Percentiles rank a stretch among this genome's conserved stretches.
These are phyloP conservation scores for Drosophila obscura DNA, from an alignment of 1,140 invertebrate species.

Conservation along the genomic window DNA sequence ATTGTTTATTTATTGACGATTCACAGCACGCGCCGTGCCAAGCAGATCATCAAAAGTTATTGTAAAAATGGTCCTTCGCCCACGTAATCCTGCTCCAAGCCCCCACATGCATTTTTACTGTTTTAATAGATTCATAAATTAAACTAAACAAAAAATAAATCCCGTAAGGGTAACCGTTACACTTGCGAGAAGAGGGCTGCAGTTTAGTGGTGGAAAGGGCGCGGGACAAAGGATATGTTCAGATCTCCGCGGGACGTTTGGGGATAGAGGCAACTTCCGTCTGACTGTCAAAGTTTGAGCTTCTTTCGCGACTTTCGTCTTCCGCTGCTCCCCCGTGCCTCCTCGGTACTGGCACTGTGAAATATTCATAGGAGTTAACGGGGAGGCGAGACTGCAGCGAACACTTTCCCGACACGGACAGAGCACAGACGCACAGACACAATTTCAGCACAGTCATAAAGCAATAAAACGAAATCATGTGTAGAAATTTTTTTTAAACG, in stretches of 20 bases:
- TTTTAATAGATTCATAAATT: constrained; percentile 61
- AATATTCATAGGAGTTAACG: constrained; percentile 53
- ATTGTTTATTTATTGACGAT: constrained; percentile 64
- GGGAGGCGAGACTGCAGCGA: neutral
- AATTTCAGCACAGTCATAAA: constrained; percentile 41
- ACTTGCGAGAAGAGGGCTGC: neutral
- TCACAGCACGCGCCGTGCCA: constrained; percentile 55
- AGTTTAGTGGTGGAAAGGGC: neutral
- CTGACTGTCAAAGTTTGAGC: constrained; percentile 53
- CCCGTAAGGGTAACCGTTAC: constrained; percentile 25
- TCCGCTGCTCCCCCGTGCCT: neutral
- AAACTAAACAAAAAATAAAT: constrained; percentile 23
- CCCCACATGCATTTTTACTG: constrained; percentile 13
- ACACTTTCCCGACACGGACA: constrained; percentile 1
- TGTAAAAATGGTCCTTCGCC: constrained; percentile 25
- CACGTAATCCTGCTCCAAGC: neutral
- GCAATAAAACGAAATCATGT: constrained; percentile 66
- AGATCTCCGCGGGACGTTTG: neutral
- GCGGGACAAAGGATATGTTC: constrained; percentile 14
- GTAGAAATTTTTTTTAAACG: constrained; percentile 46
- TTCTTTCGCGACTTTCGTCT: neutral
- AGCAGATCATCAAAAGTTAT: constrained; percentile 64
- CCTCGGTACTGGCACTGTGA: constrained; percentile 29
- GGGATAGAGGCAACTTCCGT: constrained; percentile 29
- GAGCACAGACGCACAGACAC: constrained; percentile 9